Conservation (phyloP, 92 coral and sea anemone genomes). For the Porites rus region DNA sequence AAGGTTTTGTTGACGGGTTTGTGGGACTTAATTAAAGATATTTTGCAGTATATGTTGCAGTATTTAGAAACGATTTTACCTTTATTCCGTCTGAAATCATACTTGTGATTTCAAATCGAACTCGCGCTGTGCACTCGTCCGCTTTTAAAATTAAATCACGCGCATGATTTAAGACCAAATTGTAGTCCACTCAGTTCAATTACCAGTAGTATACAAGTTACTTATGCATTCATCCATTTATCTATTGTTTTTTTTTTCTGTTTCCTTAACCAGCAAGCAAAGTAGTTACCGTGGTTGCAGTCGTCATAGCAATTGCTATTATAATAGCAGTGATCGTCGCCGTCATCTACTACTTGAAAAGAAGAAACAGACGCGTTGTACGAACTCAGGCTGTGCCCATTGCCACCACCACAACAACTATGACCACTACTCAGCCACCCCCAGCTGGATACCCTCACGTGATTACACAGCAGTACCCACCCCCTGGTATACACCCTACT, state of each 20-base stretch:
- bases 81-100: too few relatives aligned
- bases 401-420: constrained; percentile 26
- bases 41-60: too few relatives aligned
- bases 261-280: constrained; percentile 2
- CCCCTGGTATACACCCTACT: neutral
- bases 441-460: neutral
- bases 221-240: neutral
- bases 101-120: too few relatives aligned
- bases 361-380: constrained; percentile 22
- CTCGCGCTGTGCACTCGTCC: too few relatives aligned
- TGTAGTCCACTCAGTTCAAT: too few relatives aligned
- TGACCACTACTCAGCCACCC: neutral
- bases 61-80: too few relatives aligned
- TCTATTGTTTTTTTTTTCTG: neutral
- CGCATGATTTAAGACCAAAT: too few relatives aligned
- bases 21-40: too few relatives aligned
- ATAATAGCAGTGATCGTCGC: constrained; percentile 20
- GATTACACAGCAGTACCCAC: constrained; percentile 11
- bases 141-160: too few relatives aligned
- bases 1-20: too few relatives aligned
- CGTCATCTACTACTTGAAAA: constrained; percentile 33
- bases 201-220: too few relatives aligned
- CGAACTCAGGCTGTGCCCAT: neutral
- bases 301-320: constrained; percentile 29
- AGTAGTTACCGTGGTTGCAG: constrained; percentile 27